A percentile compares a stretch with the other conserved stretches of the same genome.
Evolutionary conservation across 1,140 invertebrate genomes (phyloP).

Genomic region (Drosophila bipectinata): DNA sequence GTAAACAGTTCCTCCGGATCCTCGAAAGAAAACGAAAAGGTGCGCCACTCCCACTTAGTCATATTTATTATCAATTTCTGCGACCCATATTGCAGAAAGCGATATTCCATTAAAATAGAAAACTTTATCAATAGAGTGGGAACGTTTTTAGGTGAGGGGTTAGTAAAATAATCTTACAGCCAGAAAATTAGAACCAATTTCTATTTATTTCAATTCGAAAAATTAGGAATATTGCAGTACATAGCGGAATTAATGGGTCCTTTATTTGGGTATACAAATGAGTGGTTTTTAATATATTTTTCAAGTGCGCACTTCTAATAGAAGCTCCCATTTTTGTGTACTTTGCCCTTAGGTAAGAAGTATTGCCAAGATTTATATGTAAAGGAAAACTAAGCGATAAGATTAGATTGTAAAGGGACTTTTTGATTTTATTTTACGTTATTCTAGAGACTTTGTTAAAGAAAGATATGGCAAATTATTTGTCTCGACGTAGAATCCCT

Average conservation of each 20-base stretch:
- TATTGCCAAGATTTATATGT: slow-evolving; percentile 45
- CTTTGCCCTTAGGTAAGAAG: slow-evolving; percentile 17
- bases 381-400: slow-evolving; percentile 22
- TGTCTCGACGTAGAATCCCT: not conserved
- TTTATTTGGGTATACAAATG: not conserved
- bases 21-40: slow-evolving; percentile 64
- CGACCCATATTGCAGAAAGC: slow-evolving; percentile 26
- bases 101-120: not conserved
- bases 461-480: not conserved
- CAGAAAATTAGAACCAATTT: too few relatives aligned
- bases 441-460: slow-evolving; percentile 7
- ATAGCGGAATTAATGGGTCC: not conserved
- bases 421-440: slow-evolving; percentile 25
- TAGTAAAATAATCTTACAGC: too few relatives aligned
- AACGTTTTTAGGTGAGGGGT: not conserved
- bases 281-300: not conserved
- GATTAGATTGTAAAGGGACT: slow-evolving; percentile 62
- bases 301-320: slow-evolving; percentile 10
- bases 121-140: not conserved
- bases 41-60: slow-evolving; percentile 25
- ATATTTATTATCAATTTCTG: slow-evolving; percentile 8
- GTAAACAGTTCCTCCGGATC: slow-evolving; percentile 28
- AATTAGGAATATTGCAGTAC: too few relatives aligned
- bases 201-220: too few relatives aligned
- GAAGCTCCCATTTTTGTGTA: slow-evolving; percentile 4